Evolutionary conservation across 2,888 invertebrate genomes (phyloP), one percentile per base, ranked within the genome.

Genomic region (Alloscopus bannaensis): DNA sequence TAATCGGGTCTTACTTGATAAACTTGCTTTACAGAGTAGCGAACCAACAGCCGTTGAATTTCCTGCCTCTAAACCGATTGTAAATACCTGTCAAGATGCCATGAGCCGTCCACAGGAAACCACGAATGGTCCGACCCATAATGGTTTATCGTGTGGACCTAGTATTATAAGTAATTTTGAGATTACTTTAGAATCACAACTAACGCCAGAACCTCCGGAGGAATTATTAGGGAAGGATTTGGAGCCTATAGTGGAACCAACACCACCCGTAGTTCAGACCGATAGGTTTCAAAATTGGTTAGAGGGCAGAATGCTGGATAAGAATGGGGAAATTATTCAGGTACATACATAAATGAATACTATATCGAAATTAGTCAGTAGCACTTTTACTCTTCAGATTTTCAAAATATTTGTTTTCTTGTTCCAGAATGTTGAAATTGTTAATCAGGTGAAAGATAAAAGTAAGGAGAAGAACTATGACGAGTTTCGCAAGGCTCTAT

Each of bases 261-360:
- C 22, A 3, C 18, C 4, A 18, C 26, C 52, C 3, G 68, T 28
- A 40, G 26, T 2, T 52, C 4, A 3, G 16, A 13, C 28, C 1
- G 36, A 24, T 16, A 59, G 8, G n/a, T n/a, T n/a, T n/a, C n/a
- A n/a, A n/a, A 57, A 77, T 52, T 83, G 83, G 83, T 18, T 71
- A 3, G 29, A 75, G 1, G 83, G 83, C 29, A 31, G 64, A 16
- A 42, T 83, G 50, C 60, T 6, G 16, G 75, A 79, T 29, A 73
- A 64, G 18, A 52, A 59, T 29, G 81, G 83, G 1, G 70, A 62
- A 1, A 26, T 79, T 11, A 71, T 83, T 50, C 73, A 82, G 72
- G 82, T 82, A 20, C n/a, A n/a, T n/a, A n/a, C n/a, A n/a, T 31
- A 62, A 8, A 31, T 13, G 36, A 16, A 36, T 31, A 18, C 13